phyloP scores from a whole-genome alignment of 2,888 invertebrate genomes.

The Caenorhabditis afra region DNA sequence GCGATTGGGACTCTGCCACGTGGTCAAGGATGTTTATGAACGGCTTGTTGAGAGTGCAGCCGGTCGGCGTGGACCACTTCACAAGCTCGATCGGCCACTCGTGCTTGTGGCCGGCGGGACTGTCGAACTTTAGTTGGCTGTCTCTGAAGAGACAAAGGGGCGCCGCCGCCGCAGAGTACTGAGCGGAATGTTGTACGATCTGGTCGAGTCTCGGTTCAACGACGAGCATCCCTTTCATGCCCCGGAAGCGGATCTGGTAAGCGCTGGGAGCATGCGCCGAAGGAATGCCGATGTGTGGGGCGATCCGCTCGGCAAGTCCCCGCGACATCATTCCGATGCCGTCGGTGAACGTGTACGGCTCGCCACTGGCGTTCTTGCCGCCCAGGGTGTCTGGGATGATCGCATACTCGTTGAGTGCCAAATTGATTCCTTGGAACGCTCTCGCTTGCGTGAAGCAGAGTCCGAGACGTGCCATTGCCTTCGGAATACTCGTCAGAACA shows the following conservation, averaged over 20 bases:
- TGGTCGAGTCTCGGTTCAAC: slow-evolving; percentile 74
- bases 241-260: slow-evolving; percentile 75
- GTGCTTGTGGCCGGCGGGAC: slow-evolving; percentile 15
- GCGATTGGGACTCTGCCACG: slow-evolving; percentile 66
- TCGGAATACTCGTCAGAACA: slow-evolving; percentile 72
- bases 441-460: slow-evolving; percentile 80
- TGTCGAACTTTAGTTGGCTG: slow-evolving; percentile 6
- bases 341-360: slow-evolving; percentile 66
- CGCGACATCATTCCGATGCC: slow-evolving; percentile 71
- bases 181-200: too few relatives aligned
- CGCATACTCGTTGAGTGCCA: not conserved
- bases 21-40: slow-evolving; percentile 80
- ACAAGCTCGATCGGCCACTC: slow-evolving; percentile 71
- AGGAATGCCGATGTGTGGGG: slow-evolving; percentile 6
- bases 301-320: slow-evolving; percentile 15
- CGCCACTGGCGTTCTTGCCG: slow-evolving; percentile 25
- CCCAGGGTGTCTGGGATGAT: slow-evolving; percentile 25
- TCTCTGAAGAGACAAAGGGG: slow-evolving; percentile 22
- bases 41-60: slow-evolving; percentile 79
- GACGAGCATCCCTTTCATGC: slow-evolving; percentile 77
- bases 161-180: too few relatives aligned
- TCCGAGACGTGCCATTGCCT: slow-evolving; percentile 81
- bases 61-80: slow-evolving; percentile 72
- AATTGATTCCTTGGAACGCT: slow-evolving; percentile 6
- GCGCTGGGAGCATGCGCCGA: slow-evolving; percentile 11